Base-by-base conservation (phyloP, 1,140 invertebrate species). In the Ooceraea biroi region DNA sequence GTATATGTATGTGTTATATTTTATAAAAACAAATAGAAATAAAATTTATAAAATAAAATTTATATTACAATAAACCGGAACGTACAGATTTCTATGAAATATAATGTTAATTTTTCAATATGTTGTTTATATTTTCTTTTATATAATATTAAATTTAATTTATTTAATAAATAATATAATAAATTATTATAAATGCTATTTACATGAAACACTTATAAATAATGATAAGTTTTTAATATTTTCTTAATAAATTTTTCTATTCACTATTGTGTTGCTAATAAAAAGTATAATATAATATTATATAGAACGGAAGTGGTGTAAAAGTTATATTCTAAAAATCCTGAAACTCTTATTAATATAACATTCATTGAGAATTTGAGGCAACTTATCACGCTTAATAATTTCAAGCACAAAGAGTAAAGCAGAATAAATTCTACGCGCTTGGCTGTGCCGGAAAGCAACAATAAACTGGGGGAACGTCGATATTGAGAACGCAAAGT, bases 401-500 rank as follows among this genome's bases (percentile, higher is more conserved):
- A 69, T 69, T 78, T 78, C 7, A 8, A 68, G 22, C 14, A n/a
- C 22, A 30, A 17, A 22, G 19, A 66, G 44, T 77, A 30, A 76
- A 22, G 17, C 12, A 58, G 1, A 68, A 71, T 71, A 71, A 78
- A 55, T 46, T 58, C 17, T 19, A 48, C 57, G 27, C 41, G n/a
- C 48, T 11, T 0, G 19, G 22, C 19, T 48, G 58, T 22, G 19
- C 14, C 19, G 55, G 50, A 77, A 68, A 63, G 65, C 17, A 84
- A 63, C 65, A 60, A 48, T 52, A 65, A 52, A 85, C n/a, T 19
- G 4, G 30, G 36, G 72, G 17, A 46, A 44, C 22, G 41, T 76
- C 85, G 78, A 87, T 86, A 83, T 58, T 17, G 55, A 82, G 41
- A 69, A 71, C 48, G 48, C 41, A 58, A 80, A 71, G 50, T 80